Conservation (phyloP, 2,888 invertebrate species). For the Agrilus mali region DNA sequence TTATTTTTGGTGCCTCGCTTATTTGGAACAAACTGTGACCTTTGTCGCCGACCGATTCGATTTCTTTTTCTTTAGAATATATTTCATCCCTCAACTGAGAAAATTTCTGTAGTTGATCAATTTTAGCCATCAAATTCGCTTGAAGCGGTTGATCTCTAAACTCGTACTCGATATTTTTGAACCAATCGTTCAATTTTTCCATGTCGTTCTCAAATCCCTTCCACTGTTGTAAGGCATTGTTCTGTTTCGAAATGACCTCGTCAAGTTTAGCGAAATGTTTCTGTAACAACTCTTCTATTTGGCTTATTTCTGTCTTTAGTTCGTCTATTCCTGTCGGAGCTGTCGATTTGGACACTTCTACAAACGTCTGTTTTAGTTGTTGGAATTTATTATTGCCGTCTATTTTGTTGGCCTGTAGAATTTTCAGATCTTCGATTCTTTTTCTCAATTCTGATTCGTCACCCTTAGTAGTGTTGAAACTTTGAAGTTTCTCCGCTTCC, state of each 20-base stretch:
- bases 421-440: slow-evolving; percentile 51
- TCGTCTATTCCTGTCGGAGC: slow-evolving; percentile 64
- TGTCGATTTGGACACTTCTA: slow-evolving; percentile 62
- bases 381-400: slow-evolving; percentile 53
- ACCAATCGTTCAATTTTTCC: slow-evolving; percentile 75
- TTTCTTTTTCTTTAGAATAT: slow-evolving; percentile 65
- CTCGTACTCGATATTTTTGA: slow-evolving; percentile 68
- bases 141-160: slow-evolving; percentile 79
- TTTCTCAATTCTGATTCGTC: slow-evolving; percentile 71
- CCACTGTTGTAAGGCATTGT: slow-evolving; percentile 70
- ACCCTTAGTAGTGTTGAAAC: slow-evolving; percentile 72
- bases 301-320: slow-evolving; percentile 59
- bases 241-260: slow-evolving; percentile 59
- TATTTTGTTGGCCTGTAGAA: slow-evolving; percentile 51
- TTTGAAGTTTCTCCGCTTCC: slow-evolving; percentile 67
- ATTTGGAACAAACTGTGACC: slow-evolving; percentile 76
- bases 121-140: slow-evolving; percentile 70
- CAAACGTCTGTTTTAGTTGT: slow-evolving; percentile 53
- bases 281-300: slow-evolving; percentile 51
- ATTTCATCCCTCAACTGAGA: slow-evolving; percentile 66
- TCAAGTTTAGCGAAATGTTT: slow-evolving; percentile 56
- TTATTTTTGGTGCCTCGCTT: slow-evolving; percentile 74
- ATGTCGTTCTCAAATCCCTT: slow-evolving; percentile 72
- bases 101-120: slow-evolving; percentile 56
- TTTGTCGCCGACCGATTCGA: slow-evolving; percentile 80